A percentile compares a stretch with the other conserved stretches of the same genome.
phyloP scores from a whole-genome alignment of 2,888 invertebrate genomes.

The Campoplex nolae region DNA sequence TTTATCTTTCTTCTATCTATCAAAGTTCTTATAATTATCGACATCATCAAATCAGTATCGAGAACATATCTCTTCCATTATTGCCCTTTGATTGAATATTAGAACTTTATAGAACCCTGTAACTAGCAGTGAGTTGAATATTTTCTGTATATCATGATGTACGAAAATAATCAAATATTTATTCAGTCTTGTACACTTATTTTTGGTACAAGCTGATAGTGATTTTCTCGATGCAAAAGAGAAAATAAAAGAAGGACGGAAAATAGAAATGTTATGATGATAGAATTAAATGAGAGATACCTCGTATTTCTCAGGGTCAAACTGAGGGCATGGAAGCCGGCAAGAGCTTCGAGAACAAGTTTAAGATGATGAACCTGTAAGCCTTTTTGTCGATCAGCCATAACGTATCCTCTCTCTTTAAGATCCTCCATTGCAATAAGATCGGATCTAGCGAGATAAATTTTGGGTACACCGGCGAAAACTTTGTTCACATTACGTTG shows the following conservation, averaged over 20 bases:
- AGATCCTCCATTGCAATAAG: conserved; percentile 85
- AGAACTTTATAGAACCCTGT: neutral
- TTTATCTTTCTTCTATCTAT: no score
- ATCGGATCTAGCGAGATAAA: conserved; percentile 83
- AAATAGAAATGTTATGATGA: neutral
- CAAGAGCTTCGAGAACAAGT: conserved; percentile 83
- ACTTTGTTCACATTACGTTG: conserved; percentile 83
- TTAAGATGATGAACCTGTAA: conserved; percentile 82
- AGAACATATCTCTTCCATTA: no score
- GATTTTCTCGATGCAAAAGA: neutral
- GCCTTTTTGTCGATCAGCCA: conserved; percentile 84
- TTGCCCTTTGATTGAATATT: no score
- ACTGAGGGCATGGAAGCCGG: conserved; percentile 85
- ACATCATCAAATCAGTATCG: no score
- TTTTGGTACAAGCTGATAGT: neutral
- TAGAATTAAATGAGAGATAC: conserved; percentile 67
- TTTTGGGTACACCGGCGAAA: conserved; percentile 80
- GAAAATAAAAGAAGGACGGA: neutral
- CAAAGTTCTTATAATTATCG: no score
- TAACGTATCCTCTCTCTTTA: conserved; percentile 81
- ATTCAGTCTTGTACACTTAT: neutral
- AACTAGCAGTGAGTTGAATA: neutral
- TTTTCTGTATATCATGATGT: no score
- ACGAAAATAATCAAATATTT: neutral
- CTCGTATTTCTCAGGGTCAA: conserved; percentile 83